Conservation (phyloP, 2,888 invertebrate species). For the Cactoblastis cactorum region DNA sequence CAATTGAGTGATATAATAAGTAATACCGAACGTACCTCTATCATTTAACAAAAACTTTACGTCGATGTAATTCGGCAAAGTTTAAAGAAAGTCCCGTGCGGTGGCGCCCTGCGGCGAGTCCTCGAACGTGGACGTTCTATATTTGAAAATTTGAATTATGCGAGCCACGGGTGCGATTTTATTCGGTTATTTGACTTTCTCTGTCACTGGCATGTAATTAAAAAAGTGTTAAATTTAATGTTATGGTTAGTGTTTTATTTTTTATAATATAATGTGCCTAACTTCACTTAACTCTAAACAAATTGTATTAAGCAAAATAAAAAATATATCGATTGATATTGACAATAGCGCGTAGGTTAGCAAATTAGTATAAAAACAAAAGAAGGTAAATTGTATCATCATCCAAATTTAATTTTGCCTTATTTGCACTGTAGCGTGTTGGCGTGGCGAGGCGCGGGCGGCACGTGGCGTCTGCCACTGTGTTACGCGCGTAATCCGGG, state of each 20-base stretch:
- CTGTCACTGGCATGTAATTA: constrained; percentile 1
- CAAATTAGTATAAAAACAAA: constrained; percentile 8
- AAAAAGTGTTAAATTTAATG: constrained; percentile 1
- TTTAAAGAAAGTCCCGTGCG: constrained; percentile 62
- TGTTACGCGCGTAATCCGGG: constrained; percentile 48
- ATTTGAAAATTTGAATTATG: constrained; percentile 30
- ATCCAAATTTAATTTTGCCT: constrained; percentile 32
- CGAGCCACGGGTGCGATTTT: constrained; percentile 13
- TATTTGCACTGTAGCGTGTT: constrained; percentile 37
- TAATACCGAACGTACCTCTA: too few relatives aligned
- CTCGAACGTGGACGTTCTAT: constrained; percentile 39
- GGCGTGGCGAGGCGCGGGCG: constrained; percentile 37
- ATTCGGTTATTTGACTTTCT: constrained; percentile 6
- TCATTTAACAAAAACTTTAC: too few relatives aligned
- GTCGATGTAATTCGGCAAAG: constrained; percentile 47
- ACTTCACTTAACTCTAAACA: background rate
- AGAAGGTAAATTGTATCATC: constrained; percentile 20
- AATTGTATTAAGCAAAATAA: background rate
- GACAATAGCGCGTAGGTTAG: background rate
- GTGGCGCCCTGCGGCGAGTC: constrained; percentile 59
- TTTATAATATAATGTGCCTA: background rate
- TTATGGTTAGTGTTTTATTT: background rate
- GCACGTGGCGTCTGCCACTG: constrained; percentile 41
- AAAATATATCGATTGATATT: background rate
- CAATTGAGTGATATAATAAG: too few relatives aligned